Conservation (phyloP, 2,113 vertebrate genomes). For the Seriola quinqueradiata region DNA sequence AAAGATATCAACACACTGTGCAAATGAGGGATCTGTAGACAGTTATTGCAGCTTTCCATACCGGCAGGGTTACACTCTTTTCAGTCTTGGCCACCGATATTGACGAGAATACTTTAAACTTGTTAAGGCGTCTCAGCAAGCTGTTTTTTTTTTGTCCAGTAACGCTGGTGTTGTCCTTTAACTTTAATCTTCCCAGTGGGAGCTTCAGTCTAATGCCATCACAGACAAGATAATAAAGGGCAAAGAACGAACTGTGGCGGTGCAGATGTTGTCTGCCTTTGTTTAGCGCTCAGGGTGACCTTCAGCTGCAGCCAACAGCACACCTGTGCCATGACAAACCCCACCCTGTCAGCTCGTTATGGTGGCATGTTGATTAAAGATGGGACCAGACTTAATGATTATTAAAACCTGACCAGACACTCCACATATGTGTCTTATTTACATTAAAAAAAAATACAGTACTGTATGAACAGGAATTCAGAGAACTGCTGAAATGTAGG, state of each 20-base stretch:
- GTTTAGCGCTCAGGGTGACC: slow-evolving; percentile 55
- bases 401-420: background rate
- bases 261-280: slow-evolving; percentile 50
- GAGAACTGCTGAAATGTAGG: too few relatives aligned
- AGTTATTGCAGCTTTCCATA: background rate
- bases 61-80: background rate
- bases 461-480: too few relatives aligned
- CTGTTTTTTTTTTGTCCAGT: background rate
- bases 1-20: slow-evolving; percentile 12
- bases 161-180: slow-evolving; percentile 2
- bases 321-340: slow-evolving; percentile 63
- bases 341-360: slow-evolving; percentile 22
- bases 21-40: background rate
- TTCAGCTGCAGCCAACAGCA: slow-evolving; percentile 59
- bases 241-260: slow-evolving; percentile 7
- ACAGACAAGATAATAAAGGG: slow-evolving; percentile 31
- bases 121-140: background rate
- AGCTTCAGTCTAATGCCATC: background rate
- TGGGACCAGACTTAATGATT: background rate
- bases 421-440: background rate
- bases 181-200: background rate
- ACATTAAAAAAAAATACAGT: background rate
- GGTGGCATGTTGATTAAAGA: slow-evolving; percentile 35
- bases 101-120: background rate
- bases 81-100: background rate